phyloP scores from a whole-genome alignment of 2,113 vertebrate genomes.

The Limanda limanda region DNA sequence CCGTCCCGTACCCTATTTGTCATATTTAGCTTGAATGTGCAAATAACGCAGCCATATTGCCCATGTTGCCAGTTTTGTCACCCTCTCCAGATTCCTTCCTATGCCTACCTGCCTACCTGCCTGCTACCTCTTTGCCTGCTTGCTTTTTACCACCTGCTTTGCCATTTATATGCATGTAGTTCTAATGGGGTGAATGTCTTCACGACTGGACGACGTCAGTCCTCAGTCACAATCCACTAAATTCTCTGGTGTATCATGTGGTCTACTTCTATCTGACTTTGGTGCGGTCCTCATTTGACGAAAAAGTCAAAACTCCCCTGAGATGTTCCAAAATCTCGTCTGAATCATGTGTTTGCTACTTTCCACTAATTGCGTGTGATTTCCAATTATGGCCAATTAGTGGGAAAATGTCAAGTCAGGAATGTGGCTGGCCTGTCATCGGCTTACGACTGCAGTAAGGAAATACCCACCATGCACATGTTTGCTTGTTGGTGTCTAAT shows the following conservation, averaged over 20 bases:
- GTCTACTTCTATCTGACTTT: constrained; percentile 47
- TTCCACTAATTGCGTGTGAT: constrained; percentile 57
- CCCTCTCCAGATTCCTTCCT: constrained; percentile 81
- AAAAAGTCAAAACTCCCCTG: constrained; percentile 29
- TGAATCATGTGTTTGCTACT: constrained; percentile 46
- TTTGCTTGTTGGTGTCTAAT: constrained; percentile 45
- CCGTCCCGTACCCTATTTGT: constrained; percentile 44
- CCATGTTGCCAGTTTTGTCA: constrained; percentile 82
- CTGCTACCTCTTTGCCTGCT: constrained; percentile 87
- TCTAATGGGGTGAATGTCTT: constrained; percentile 70
- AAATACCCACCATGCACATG: constrained; percentile 46
- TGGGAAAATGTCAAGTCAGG: constrained; percentile 59
- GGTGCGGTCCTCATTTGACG: constrained; percentile 50
- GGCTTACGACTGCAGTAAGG: constrained; percentile 43
- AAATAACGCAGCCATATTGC: constrained; percentile 83
- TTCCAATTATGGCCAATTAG: constrained; percentile 61
- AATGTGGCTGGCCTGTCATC: constrained; percentile 44
- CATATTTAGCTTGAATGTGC: constrained; percentile 62
- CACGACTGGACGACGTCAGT: constrained; percentile 52
- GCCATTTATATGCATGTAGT: constrained; percentile 83
- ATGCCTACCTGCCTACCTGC: constrained; percentile 80
- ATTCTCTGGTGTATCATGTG: constrained; percentile 57
- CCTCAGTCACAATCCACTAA: constrained; percentile 57
- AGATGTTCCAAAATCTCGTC: constrained; percentile 32
- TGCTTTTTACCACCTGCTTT: constrained; percentile 87